These are phyloP conservation scores for Apaloderma vittatum DNA, from an alignment of 2,113 vertebrate genomes.

Conservation along the genomic window DNA sequence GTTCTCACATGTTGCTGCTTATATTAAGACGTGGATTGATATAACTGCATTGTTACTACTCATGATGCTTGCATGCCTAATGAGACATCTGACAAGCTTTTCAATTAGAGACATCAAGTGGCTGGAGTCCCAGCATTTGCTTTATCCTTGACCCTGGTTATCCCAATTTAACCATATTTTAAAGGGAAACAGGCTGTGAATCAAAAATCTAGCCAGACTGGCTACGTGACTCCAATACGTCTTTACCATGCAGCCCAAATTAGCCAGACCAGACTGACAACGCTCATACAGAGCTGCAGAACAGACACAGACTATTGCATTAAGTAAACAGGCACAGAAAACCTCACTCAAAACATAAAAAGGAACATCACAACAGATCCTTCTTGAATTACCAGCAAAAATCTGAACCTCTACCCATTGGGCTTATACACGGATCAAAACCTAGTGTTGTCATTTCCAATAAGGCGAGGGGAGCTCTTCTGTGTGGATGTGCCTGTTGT, in stretches of 20 bases:
- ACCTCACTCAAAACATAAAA: not conserved
- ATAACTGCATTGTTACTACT: not conserved
- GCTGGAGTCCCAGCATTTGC: not conserved
- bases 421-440: not conserved
- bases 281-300: accelerated
- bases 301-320: accelerated
- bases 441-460: accelerated
- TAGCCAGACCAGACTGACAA: too few relatives aligned
- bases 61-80: not conserved
- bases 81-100: not conserved
- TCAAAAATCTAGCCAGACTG: too few relatives aligned
- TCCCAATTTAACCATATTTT: not conserved
- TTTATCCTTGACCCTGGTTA: not conserved
- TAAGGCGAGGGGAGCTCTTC: not conserved
- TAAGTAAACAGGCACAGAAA: not conserved
- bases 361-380: not conserved
- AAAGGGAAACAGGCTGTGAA: not conserved
- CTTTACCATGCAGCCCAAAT: not conserved
- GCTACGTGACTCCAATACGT: accelerated
- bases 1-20: not conserved
- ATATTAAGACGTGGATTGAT: not conserved
- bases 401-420: not conserved
- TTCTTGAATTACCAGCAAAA: not conserved
- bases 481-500: accelerated
- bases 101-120: not conserved